Evolutionary conservation across 2,888 invertebrate genomes (phyloP).

Genomic region (Parelbella ahira): DNA sequence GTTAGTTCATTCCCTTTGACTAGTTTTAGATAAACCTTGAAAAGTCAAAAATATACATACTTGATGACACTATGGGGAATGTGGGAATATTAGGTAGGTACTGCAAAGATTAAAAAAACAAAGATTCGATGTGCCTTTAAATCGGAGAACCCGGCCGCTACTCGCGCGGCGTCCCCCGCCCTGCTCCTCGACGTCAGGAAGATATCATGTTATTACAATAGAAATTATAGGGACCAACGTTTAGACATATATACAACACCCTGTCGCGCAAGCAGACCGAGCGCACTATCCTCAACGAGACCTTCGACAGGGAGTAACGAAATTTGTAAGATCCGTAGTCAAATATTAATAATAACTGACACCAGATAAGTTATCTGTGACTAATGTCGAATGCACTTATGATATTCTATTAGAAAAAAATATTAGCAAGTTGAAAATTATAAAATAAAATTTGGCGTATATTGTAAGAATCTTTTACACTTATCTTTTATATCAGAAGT

Average conservation of each 20-base stretch:
- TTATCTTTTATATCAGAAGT: slow-evolving; percentile 19
- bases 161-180: slow-evolving; percentile 60
- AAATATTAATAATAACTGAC: slow-evolving; percentile 24
- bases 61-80: slow-evolving; percentile 46
- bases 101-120: slow-evolving; percentile 61
- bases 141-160: slow-evolving; percentile 67
- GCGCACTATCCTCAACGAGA: slow-evolving; percentile 59
- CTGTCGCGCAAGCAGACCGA: slow-evolving; percentile 52
- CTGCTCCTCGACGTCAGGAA: slow-evolving; percentile 46
- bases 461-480: slow-evolving; percentile 11
- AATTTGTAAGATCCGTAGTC: slow-evolving; percentile 34
- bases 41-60: slow-evolving; percentile 44
- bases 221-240: slow-evolving; percentile 79
- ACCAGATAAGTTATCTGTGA: slow-evolving; percentile 13
- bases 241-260: slow-evolving; percentile 77
- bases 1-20: slow-evolving; percentile 45
- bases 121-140: slow-evolving; percentile 72
- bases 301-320: slow-evolving; percentile 34
- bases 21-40: slow-evolving; percentile 67
- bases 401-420: slow-evolving; percentile 23
- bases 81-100: slow-evolving; percentile 57
- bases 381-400: slow-evolving; percentile 21
- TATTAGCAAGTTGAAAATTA: slow-evolving; percentile 18
- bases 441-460: slow-evolving; percentile 19
- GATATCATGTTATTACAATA: slow-evolving; percentile 65